Evolutionary conservation across 2,888 invertebrate genomes (phyloP).

Genomic region (Smittia aterrima): DNA sequence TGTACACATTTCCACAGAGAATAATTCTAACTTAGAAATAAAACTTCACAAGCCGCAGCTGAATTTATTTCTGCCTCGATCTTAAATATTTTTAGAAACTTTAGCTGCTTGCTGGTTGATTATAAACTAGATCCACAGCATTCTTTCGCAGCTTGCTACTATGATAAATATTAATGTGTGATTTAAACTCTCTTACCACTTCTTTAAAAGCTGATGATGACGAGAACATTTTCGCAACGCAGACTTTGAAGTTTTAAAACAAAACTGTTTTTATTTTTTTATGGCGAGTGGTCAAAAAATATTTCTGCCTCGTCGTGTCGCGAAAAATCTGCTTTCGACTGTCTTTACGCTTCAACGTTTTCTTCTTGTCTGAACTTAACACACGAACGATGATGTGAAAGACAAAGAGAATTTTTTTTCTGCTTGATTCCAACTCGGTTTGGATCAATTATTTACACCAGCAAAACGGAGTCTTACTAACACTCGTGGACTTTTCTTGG

Average conservation of each 20-base stretch:
- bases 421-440: not conserved
- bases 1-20: no score
- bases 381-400: not conserved
- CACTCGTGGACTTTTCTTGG: not conserved
- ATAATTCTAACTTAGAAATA: no score
- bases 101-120: no score
- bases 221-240: not conserved
- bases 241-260: not conserved
- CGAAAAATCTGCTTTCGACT: no score
- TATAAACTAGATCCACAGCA: no score
- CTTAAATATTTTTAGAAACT: no score
- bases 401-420: not conserved
- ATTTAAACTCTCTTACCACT: slow-evolving; percentile 1
- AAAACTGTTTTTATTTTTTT: not conserved
- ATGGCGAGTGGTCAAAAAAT: no score
- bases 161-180: no score
- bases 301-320: no score
- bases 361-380: slow-evolving; percentile 1
- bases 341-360: not conserved
- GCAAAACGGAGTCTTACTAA: not conserved
- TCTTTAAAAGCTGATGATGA: not conserved
- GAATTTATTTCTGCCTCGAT: no score
- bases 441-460: not conserved
- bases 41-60: no score
- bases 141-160: no score